Conservation (phyloP, 2,113 vertebrate species). For the Chlorodrepanis virens region DNA sequence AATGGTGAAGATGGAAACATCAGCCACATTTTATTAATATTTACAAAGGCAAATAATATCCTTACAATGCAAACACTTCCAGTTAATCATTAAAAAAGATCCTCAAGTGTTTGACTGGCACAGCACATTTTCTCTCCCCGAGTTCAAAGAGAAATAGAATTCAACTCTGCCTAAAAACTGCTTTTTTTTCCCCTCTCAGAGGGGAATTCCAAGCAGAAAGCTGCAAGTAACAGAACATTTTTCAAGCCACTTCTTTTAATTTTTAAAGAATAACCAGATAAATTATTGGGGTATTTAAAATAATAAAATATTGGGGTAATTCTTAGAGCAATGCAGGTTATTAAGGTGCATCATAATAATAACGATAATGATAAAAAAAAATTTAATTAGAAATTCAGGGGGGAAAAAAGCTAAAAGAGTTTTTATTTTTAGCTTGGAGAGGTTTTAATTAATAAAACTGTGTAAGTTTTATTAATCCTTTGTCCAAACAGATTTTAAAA, state of each 20-base stretch:
- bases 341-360: not conserved
- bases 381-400: not conserved
- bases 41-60: not conserved
- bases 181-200: not conserved
- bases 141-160: not conserved
- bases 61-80: not conserved
- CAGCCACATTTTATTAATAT: not conserved
- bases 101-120: not conserved
- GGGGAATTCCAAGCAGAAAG: not conserved
- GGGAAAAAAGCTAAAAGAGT: not conserved
- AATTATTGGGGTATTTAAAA: not conserved
- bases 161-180: not conserved
- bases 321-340: not conserved
- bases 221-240: not conserved
- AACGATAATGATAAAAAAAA: not conserved
- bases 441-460: not conserved
- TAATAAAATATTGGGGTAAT: not conserved
- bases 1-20: not conserved
- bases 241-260: not conserved
- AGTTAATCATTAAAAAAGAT: not conserved
- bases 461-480: not conserved
- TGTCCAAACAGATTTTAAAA: not conserved
- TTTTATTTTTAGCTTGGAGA: not conserved
- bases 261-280: not conserved
- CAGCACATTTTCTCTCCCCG: not conserved